Evolutionary conservation across 1,140 invertebrate genomes (phyloP).

Genomic region (Aplysia californica): DNA sequence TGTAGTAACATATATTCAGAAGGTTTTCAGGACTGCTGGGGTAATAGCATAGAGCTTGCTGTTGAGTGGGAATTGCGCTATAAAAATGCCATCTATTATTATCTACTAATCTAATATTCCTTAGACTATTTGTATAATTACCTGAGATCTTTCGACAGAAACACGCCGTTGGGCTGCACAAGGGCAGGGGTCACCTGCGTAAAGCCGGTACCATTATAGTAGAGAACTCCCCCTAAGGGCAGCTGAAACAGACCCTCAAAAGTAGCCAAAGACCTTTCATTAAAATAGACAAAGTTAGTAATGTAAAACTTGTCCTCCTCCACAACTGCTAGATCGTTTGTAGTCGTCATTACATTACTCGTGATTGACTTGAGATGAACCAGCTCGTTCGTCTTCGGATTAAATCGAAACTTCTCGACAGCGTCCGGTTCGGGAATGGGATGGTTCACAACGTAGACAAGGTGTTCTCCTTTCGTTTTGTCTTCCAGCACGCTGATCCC

Average conservation of each 20-base stretch:
- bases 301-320: constrained; percentile 14
- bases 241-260: background rate
- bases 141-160: background rate
- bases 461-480: background rate
- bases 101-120: no score
- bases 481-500: constrained; percentile 7
- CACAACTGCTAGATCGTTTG: background rate
- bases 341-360: background rate
- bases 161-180: background rate
- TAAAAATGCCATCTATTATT: no score
- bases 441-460: constrained; percentile 10
- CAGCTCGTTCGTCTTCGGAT: background rate
- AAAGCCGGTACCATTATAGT: background rate
- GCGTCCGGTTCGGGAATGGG: background rate
- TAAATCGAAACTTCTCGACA: constrained; percentile 7
- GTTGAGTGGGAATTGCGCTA: background rate
- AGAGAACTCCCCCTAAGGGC: background rate
- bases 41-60: background rate
- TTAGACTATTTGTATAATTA: no score
- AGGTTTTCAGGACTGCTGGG: background rate
- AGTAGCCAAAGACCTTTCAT: background rate
- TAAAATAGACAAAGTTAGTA: constrained; percentile 4
- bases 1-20: no score
- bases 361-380: background rate
- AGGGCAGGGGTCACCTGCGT: background rate